phyloP scores from a whole-genome alignment of 2,888 invertebrate genomes.

The Ashinkailepas kermadecensis region DNA sequence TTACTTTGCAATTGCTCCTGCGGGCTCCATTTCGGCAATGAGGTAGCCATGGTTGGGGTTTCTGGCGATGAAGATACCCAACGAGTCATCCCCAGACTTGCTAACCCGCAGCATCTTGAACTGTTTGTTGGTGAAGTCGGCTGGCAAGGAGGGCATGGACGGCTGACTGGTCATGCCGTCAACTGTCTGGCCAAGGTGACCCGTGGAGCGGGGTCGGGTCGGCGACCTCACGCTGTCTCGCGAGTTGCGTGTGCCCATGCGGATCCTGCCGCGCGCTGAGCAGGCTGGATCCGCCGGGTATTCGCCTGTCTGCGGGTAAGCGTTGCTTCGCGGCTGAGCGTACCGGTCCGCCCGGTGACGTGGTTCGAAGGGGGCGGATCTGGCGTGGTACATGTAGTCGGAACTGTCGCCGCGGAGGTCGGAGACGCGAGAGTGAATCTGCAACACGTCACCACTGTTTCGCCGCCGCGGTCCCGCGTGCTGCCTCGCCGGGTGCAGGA shows the following conservation, averaged over 20 bases:
- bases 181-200: background rate
- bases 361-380: background rate
- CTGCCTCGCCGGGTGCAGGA: background rate
- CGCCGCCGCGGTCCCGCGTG: background rate
- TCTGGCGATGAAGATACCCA: constrained; percentile 31
- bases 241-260: background rate
- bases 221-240: background rate
- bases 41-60: constrained; percentile 40
- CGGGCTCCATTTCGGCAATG: constrained; percentile 51
- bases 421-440: background rate
- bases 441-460: background rate
- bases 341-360: background rate
- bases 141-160: background rate
- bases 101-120: constrained; percentile 52
- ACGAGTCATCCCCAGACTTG: constrained; percentile 45
- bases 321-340: background rate
- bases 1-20: constrained; percentile 55
- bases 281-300: background rate
- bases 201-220: constrained; percentile 12
- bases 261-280: background rate
- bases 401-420: background rate
- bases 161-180: background rate
- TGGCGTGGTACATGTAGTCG: background rate
- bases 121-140: constrained; percentile 30
- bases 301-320: background rate